Conservation (phyloP, 2,113 vertebrate genomes). For the Okapia johnstoni region DNA sequence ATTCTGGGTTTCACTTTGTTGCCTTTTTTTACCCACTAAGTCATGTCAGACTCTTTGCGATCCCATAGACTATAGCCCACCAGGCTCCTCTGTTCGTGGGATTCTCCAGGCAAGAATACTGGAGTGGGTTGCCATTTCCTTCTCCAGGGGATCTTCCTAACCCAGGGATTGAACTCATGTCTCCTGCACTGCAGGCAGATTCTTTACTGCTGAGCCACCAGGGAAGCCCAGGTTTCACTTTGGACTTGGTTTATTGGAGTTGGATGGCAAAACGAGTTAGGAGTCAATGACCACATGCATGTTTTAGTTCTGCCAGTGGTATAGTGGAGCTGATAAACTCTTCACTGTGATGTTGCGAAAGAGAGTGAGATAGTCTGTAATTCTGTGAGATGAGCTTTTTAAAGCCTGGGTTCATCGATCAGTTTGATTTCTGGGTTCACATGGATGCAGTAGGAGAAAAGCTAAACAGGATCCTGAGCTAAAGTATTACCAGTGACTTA, state of each 20-base stretch:
- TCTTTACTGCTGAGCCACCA: neutral
- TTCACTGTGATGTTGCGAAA: neutral
- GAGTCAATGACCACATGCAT: neutral
- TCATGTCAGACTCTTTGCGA: neutral
- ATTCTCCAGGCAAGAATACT: neutral
- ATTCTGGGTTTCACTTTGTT: neutral
- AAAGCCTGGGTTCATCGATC: neutral
- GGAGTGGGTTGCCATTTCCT: neutral
- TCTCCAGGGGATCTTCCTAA: neutral
- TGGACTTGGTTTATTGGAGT: neutral
- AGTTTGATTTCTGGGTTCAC: neutral
- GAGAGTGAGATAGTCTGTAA: neutral
- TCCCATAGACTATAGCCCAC: neutral
- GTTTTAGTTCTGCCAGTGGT: fast-evolving
- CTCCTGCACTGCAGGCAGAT: neutral
- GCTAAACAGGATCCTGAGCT: neutral
- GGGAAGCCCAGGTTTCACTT: neutral
- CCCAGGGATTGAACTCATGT: neutral
- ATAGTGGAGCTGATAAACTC: neutral
- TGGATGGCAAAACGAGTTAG: neutral
- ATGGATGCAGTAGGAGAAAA: neutral
- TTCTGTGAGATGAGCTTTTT: neutral
- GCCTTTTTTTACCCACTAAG: neutral
- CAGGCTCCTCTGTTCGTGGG: neutral
- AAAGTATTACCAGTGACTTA: neutral